Evolutionary conservation across 2,888 invertebrate species (phyloP).

Genomic region (Incurvaria masculella): DNA sequence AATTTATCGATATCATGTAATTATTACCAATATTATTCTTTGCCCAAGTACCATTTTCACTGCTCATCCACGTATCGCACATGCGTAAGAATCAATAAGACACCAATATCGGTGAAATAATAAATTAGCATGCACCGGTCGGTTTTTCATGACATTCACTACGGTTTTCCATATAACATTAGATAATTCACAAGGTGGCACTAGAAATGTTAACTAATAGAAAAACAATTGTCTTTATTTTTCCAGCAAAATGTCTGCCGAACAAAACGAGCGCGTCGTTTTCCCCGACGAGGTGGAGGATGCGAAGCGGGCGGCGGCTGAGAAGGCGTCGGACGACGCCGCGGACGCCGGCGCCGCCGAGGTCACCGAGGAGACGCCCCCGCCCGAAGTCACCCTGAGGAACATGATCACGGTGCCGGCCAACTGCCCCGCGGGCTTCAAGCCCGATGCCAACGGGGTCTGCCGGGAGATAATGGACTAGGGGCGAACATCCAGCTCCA

Average conservation of each 20-base stretch:
- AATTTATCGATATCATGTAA: too few relatives aligned
- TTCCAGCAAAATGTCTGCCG: constrained; percentile 14
- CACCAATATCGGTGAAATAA: too few relatives aligned
- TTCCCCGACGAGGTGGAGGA: constrained; percentile 37
- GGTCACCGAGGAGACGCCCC: constrained; percentile 19
- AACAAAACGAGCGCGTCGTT: constrained; percentile 32
- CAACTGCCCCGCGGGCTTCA: constrained; percentile 27
- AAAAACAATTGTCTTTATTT: constrained; percentile 4
- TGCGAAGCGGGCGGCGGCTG: constrained; percentile 21
- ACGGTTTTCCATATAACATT: too few relatives aligned
- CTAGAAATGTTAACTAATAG: too few relatives aligned
- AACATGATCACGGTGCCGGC: constrained; percentile 30
- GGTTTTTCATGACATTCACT: too few relatives aligned
- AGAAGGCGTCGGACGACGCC: constrained; percentile 21
- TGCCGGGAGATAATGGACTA: constrained; percentile 28
- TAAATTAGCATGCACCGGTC: too few relatives aligned
- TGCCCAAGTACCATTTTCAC: too few relatives aligned
- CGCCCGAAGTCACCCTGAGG: constrained; percentile 19
- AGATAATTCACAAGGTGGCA: too few relatives aligned
- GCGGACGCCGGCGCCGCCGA: constrained; percentile 31
- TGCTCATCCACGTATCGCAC: too few relatives aligned
- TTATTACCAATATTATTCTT: too few relatives aligned
- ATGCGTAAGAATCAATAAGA: too few relatives aligned
- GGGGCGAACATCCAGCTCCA: too few relatives aligned
- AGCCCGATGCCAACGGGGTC: constrained; percentile 28